phyloP scores from a whole-genome alignment of 2,113 vertebrate genomes.

The Hippocampus comes region DNA sequence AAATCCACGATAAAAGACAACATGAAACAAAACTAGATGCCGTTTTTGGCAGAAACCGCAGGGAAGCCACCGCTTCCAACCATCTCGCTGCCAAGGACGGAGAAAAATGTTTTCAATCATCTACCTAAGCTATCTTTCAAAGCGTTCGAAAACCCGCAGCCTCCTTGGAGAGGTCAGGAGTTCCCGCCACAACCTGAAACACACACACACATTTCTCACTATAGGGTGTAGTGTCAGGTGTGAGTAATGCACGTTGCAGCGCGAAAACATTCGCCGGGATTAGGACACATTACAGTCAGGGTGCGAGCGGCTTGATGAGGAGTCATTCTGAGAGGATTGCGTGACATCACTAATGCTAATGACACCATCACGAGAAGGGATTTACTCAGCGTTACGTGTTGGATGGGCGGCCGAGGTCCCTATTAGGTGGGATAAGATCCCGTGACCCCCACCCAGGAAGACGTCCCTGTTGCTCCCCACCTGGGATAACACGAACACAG shows the following conservation, averaged over 20 bases:
- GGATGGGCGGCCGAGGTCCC: not conserved
- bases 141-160: too few species aligned
- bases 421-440: slow-evolving; percentile 9
- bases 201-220: too few species aligned
- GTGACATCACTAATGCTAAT: slow-evolving; percentile 56
- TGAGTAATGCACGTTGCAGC: slow-evolving; percentile 24
- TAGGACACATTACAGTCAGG: slow-evolving; percentile 23
- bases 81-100: too few species aligned
- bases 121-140: too few species aligned
- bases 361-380: slow-evolving; percentile 27
- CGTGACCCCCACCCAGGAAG: slow-evolving; percentile 15
- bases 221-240: slow-evolving; percentile 19
- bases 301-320: slow-evolving; percentile 46
- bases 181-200: too few species aligned
- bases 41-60: too few species aligned
- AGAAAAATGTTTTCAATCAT: too few species aligned
- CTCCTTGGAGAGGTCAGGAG: too few species aligned
- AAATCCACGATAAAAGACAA: too few species aligned
- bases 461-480: not conserved
- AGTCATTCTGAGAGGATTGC: slow-evolving; percentile 36
- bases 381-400: slow-evolving; percentile 6
- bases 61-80: too few species aligned
- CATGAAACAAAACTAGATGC: too few species aligned
- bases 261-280: slow-evolving; percentile 58
- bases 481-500: not conserved